A percentile compares a stretch with the other conserved stretches of the same genome.
phyloP scores from a whole-genome alignment of 2,113 vertebrate species.

The Nannobrachium achirus region DNA sequence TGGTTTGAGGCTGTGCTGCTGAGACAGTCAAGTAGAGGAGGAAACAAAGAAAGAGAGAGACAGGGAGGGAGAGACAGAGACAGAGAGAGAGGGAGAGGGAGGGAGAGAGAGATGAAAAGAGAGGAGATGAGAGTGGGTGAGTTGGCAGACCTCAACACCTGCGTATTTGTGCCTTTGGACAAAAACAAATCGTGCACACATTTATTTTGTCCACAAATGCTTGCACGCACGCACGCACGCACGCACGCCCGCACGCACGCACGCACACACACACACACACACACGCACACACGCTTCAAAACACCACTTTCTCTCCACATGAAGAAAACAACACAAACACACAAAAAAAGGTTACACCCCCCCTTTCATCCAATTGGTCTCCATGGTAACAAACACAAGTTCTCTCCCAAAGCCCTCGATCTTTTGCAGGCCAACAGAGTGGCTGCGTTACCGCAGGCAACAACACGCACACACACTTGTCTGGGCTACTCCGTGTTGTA shows the following conservation, averaged over 20 bases:
- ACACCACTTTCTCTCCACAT: conserved; percentile 7
- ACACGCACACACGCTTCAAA: not conserved
- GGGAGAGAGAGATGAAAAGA: conserved; percentile 15
- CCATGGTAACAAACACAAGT: conserved; percentile 63
- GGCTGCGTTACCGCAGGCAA: conserved; percentile 62
- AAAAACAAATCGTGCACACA: conserved; percentile 13
- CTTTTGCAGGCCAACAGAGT: conserved; percentile 39
- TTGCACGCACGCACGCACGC: not conserved
- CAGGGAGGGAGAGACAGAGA: conserved; percentile 27
- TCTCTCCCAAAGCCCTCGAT: conserved; percentile 47
- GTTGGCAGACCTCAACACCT: conserved; percentile 49
- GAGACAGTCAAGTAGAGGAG: conserved; percentile 13
- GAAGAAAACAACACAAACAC: too few species aligned
- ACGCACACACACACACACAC: conserved; percentile 10
- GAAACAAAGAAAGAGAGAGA: conserved; percentile 33
- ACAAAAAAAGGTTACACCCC: conserved; percentile 36
- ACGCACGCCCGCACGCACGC: conserved; percentile 1
- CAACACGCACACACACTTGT: conserved; percentile 67
- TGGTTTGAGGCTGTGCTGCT: not conserved
- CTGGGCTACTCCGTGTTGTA: conserved; percentile 56
- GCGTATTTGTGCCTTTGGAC: conserved; percentile 56
- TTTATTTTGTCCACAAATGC: conserved; percentile 7
- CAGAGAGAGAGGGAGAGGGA: conserved; percentile 28
- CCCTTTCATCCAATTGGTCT: conserved; percentile 51
- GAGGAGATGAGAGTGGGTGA: conserved; percentile 17